Evolutionary conservation across 2,797 vertebrate species (phyloP).

Genomic region (Gymnoscopelus braueri): DNA sequence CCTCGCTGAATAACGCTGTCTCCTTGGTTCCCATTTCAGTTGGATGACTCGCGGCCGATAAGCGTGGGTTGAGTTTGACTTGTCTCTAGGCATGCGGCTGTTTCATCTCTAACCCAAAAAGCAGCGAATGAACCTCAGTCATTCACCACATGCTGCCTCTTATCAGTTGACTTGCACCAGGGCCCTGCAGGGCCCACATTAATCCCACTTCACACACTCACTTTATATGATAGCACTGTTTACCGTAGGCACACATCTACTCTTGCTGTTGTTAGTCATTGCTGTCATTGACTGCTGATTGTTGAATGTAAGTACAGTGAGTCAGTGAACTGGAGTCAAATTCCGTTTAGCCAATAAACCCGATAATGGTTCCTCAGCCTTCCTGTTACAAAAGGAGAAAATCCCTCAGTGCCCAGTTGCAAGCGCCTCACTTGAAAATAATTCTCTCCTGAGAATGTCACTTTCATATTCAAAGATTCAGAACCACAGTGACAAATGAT

Average conservation of each 20-base stretch:
- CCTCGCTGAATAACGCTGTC: constrained; percentile 45
- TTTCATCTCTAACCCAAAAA: constrained; percentile 43
- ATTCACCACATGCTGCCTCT: constrained; percentile 15
- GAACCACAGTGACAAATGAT: neutral
- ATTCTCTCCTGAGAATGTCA: neutral
- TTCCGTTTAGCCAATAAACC: too few species aligned
- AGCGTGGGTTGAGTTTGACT: constrained; percentile 82
- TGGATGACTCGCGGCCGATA: constrained; percentile 80
- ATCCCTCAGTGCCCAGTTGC: constrained; percentile 10
- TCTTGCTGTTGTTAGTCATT: too few species aligned
- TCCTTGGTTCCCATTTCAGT: constrained; percentile 75
- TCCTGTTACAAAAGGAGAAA: constrained; percentile 27
- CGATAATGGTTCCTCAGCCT: neutral
- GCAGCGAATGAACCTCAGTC: constrained; percentile 18
- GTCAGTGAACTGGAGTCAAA: too few species aligned
- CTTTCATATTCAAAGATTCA: constrained; percentile 2
- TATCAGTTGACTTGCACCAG: constrained; percentile 24
- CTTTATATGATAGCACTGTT: too few species aligned
- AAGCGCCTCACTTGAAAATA: neutral
- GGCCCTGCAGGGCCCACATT: constrained; percentile 10
- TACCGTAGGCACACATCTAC: too few species aligned
- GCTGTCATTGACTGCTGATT: too few species aligned
- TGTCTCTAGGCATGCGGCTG: constrained; percentile 61
- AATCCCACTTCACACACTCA: constrained; percentile 20
- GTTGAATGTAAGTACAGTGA: too few species aligned